Percentiles rank a stretch among this genome's conserved stretches.
These are phyloP conservation scores for Xylophagus ater DNA, from an alignment of 2,888 invertebrate species.

Conservation along the genomic window DNA sequence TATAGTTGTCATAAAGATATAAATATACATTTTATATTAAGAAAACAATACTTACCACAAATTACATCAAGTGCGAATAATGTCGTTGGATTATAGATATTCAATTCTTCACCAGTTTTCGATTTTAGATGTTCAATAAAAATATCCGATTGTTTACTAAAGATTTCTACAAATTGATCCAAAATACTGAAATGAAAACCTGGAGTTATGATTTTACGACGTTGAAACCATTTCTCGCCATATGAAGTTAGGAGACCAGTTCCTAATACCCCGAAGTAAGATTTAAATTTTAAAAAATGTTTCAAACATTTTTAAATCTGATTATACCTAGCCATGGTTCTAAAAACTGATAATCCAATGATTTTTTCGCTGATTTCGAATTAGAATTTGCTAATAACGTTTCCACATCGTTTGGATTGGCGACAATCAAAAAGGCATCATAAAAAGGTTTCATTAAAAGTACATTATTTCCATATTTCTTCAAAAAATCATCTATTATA, in stretches of 20 bases:
- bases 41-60: constrained; percentile 3
- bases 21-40: background rate
- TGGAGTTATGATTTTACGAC: constrained; percentile 57
- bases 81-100: background rate
- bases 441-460: constrained; percentile 1
- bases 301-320: too few relatives aligned
- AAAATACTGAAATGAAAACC: constrained; percentile 65
- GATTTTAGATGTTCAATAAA: constrained; percentile 43
- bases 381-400: constrained; percentile 4
- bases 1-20: background rate
- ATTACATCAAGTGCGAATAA: constrained; percentile 8
- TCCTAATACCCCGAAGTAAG: too few relatives aligned
- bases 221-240: constrained; percentile 46
- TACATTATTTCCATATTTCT: constrained; percentile 6
- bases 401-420: constrained; percentile 9
- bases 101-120: background rate
- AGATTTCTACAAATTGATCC: constrained; percentile 54
- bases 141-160: constrained; percentile 49
- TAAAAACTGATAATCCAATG: background rate
- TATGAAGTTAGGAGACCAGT: constrained; percentile 16
- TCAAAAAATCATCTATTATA: background rate
- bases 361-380: constrained; percentile 8
- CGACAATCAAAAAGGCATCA: background rate
- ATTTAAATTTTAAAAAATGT: too few relatives aligned
- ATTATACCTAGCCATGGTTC: constrained; percentile 8